These are phyloP conservation scores for Salmo trutta DNA, from an alignment of 2,797 vertebrate species.

Conservation along the genomic window DNA sequence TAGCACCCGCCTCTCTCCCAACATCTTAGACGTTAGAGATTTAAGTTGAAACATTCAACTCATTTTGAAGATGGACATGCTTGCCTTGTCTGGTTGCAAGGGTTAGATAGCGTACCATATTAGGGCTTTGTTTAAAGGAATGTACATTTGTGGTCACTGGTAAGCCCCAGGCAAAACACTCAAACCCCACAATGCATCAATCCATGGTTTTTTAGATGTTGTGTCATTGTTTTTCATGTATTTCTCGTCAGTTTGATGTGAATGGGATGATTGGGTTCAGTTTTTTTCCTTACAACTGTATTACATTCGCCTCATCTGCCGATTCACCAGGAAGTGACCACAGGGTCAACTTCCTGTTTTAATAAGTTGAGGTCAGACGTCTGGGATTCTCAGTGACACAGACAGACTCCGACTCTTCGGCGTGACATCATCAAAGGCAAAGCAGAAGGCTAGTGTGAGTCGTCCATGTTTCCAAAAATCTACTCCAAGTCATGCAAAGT, in stretches of 20 bases:
- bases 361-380: slow-evolving; percentile 33
- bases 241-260: neutral
- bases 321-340: slow-evolving; percentile 39
- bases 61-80: neutral
- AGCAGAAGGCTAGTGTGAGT: slow-evolving; percentile 26
- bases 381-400: slow-evolving; percentile 34
- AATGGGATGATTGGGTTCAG: neutral
- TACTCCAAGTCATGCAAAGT: slow-evolving; percentile 3
- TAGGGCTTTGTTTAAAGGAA: too few relatives aligned
- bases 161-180: neutral
- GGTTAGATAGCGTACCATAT: neutral
- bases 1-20: too few relatives aligned
- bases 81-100: neutral
- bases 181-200: too few relatives aligned
- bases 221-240: neutral
- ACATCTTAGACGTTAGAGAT: too few relatives aligned
- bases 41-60: neutral
- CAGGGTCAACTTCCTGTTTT: slow-evolving; percentile 45
- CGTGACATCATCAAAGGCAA: slow-evolving; percentile 44
- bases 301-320: neutral
- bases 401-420: slow-evolving; percentile 1
- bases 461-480: slow-evolving; percentile 23
- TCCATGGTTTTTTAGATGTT: neutral
- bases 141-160: neutral
- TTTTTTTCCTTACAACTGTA: neutral